Conservation (phyloP, 2,888 invertebrate species). For the Drosophila cognata region DNA sequence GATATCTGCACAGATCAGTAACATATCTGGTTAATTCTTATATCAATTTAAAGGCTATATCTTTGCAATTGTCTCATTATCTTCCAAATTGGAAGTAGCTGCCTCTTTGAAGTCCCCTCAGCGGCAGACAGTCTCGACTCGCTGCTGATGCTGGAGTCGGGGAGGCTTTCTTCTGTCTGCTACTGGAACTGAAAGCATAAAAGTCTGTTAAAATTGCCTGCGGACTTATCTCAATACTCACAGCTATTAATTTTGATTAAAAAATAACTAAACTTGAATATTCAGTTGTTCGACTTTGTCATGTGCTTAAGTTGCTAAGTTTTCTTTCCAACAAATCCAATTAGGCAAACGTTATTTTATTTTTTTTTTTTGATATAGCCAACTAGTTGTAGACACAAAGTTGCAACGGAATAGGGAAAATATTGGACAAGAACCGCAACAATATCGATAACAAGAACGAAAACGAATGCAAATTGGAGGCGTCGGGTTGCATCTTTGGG, state of each 20-base stretch:
- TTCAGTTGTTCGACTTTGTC: neutral
- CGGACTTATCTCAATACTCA: too few relatives aligned
- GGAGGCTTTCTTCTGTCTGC: neutral
- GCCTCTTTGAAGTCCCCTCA: too few relatives aligned
- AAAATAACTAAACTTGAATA: neutral
- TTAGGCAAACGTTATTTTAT: slow-evolving; percentile 37
- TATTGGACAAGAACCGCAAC: slow-evolving; percentile 29
- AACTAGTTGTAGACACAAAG: slow-evolving; percentile 38
- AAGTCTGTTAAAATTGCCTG: neutral
- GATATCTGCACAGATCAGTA: neutral
- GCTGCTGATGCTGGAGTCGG: neutral
- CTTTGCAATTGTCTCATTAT: neutral
- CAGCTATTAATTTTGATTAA: neutral
- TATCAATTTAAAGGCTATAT: neutral
- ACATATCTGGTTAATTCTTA: neutral
- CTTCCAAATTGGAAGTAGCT: neutral
- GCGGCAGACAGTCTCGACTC: neutral
- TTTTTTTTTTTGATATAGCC: slow-evolving; percentile 54
- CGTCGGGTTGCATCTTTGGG: slow-evolving; percentile 58
- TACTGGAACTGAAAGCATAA: neutral
- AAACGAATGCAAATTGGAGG: slow-evolving; percentile 60
- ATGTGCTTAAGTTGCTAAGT: neutral
- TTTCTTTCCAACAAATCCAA: slow-evolving; percentile 54
- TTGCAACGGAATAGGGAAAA: slow-evolving; percentile 16
- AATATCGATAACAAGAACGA: slow-evolving; percentile 52